Conservation (phyloP, 2,113 vertebrate species). For the Rhadina sibilatrix region DNA sequence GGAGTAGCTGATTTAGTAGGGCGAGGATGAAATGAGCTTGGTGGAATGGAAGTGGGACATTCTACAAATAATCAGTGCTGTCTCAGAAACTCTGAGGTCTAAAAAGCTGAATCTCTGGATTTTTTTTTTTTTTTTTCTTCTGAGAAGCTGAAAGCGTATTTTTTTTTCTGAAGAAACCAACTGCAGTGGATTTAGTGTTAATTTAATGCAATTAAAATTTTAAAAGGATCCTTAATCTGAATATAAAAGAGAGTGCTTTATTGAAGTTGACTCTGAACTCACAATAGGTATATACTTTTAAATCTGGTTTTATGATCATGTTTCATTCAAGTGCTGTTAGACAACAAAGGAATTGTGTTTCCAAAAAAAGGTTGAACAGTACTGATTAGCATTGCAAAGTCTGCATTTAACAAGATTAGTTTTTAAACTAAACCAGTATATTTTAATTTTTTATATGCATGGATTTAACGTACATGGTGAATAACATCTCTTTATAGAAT, state of each 20-base stretch:
- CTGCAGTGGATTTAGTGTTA: conserved; percentile 55
- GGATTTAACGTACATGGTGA: conserved; percentile 2
- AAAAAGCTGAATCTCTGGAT: not conserved
- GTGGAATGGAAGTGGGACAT: not conserved
- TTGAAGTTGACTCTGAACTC: conserved; percentile 55
- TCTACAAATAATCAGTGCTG: not conserved
- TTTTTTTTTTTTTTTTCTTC: conserved; percentile 17
- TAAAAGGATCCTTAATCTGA: conserved; percentile 60
- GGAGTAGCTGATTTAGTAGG: not conserved
- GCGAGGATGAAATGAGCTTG: not conserved
- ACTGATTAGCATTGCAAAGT: conserved; percentile 61
- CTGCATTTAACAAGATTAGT: conserved; percentile 54
- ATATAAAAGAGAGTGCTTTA: conserved; percentile 64
- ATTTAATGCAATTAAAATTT: conserved; percentile 67
- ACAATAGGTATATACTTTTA: conserved; percentile 68
- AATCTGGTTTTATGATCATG: conserved; percentile 71
- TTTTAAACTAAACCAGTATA: conserved; percentile 59
- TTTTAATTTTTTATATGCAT: conserved; percentile 25
- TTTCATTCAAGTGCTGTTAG: conserved; percentile 66
- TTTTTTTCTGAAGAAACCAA: conserved; percentile 46
- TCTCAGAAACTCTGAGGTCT: not conserved
- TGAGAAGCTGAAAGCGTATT: not conserved
- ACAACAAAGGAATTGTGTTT: conserved; percentile 69
- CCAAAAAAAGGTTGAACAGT: conserved; percentile 41
- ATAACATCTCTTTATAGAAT: conserved; percentile 60